Conservation (phyloP, 2,888 invertebrate species). For the Dioctria rufipes region DNA sequence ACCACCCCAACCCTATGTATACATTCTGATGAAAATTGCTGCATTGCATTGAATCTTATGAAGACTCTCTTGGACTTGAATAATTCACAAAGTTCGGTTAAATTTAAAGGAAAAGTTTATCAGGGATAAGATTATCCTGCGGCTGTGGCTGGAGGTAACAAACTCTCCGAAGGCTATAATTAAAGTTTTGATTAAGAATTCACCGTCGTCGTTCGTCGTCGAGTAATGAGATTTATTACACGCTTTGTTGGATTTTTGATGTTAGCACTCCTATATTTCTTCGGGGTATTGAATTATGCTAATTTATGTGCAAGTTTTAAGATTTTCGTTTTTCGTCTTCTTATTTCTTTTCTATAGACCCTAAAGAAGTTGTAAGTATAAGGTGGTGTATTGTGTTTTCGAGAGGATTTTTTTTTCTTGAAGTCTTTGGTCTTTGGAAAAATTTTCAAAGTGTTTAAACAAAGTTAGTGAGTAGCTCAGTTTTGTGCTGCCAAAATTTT, state of each 20-base stretch:
- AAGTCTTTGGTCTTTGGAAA: too few species aligned
- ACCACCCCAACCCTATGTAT: not conserved
- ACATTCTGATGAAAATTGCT: slow-evolving; percentile 30
- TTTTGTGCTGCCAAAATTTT: too few species aligned
- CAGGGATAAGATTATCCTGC: slow-evolving; percentile 36
- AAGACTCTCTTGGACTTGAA: slow-evolving; percentile 13
- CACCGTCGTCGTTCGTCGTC: slow-evolving; percentile 9
- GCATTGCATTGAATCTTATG: slow-evolving; percentile 2
- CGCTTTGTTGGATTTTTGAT: slow-evolving; percentile 37
- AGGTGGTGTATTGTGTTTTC: too few species aligned
- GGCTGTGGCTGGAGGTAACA: slow-evolving; percentile 16
- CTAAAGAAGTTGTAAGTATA: too few species aligned
- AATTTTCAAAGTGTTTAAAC: too few species aligned
- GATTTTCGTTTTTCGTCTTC: not conserved
- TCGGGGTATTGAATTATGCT: slow-evolving; percentile 29
- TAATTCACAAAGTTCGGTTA: slow-evolving; percentile 35
- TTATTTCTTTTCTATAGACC: not conserved
- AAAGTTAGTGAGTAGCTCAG: too few species aligned
- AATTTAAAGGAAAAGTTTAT: slow-evolving; percentile 47
- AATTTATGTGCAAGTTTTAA: slow-evolving; percentile 27
- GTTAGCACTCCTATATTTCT: slow-evolving; percentile 19
- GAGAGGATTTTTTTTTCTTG: too few species aligned
- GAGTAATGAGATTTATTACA: slow-evolving; percentile 41
- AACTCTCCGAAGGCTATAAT: slow-evolving; percentile 20
- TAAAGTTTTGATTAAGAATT: slow-evolving; percentile 48